phyloP scores from a whole-genome alignment of 2,113 vertebrate species.

The Gymnobelideus leadbeateri region DNA sequence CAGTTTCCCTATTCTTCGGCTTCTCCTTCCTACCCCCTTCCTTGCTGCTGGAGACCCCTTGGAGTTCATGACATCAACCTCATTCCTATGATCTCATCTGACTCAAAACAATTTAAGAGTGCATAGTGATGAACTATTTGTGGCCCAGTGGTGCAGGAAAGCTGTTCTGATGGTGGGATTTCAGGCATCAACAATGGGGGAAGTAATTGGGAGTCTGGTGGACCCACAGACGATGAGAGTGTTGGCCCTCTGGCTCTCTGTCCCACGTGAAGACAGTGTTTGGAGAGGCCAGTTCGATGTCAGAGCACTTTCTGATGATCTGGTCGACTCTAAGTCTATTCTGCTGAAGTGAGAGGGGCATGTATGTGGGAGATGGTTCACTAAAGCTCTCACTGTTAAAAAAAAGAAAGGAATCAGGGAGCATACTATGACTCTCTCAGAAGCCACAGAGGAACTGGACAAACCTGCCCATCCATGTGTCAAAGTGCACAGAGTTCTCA shows the following conservation, averaged over 20 bases:
- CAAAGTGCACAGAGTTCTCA: neutral
- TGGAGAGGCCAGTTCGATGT: neutral
- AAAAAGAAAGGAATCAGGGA: neutral
- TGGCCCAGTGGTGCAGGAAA: neutral
- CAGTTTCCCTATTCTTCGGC: neutral
- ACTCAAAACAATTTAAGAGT: neutral
- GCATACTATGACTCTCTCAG: neutral
- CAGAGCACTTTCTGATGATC: neutral
- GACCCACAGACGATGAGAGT: neutral
- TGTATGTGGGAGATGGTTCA: neutral
- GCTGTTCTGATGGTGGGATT: neutral
- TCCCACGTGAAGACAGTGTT: neutral
- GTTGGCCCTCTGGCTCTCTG: neutral
- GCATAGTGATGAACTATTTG: neutral
- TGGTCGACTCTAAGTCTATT: neutral
- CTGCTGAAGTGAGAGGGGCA: neutral
- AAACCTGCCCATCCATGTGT: neutral
- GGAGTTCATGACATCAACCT: neutral
- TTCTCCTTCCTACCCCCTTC: neutral
- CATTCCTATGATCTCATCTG: neutral
- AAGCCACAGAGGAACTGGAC: neutral
- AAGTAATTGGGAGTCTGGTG: neutral
- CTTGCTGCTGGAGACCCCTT: neutral
- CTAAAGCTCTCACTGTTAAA: neutral
- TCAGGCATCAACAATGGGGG: neutral